phyloP scores from a whole-genome alignment of 53 echinoderm and acorn worm genomes.

The Apostichopus leukothele region DNA sequence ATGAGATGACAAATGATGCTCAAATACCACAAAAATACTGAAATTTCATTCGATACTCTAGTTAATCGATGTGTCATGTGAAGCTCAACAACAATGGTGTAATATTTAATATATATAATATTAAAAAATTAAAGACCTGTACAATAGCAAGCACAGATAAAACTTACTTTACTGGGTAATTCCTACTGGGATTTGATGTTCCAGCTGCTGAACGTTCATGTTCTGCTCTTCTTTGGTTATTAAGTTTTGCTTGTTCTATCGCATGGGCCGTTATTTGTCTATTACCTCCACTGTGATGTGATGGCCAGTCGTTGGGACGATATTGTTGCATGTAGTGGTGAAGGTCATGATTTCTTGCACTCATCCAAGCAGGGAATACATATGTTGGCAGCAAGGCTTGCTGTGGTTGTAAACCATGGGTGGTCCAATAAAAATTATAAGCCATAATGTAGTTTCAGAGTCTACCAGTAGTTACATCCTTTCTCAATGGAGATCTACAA shows the following conservation, averaged over 20 bases:
- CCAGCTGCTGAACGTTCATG: neutral
- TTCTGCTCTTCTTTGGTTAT: neutral
- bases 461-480: too few species aligned
- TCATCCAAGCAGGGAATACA: conserved; percentile 15
- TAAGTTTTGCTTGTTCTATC: neutral
- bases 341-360: conserved; percentile 4
- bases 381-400: neutral
- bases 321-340: neutral
- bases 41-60: too few species aligned
- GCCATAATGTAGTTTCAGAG: neutral
- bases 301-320: too few species aligned
- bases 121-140: too few species aligned
- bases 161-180: neutral
- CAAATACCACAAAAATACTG: too few species aligned
- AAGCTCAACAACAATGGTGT: too few species aligned
- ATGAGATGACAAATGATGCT: too few species aligned
- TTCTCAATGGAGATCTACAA: too few species aligned
- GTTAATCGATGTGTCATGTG: too few species aligned
- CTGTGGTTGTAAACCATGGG: neutral
- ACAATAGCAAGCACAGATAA: neutral
- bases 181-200: neutral
- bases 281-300: neutral
- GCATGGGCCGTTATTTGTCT: neutral
- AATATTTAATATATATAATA: too few species aligned
- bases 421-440: neutral